Evolutionary conservation across 1,140 invertebrate genomes (phyloP).

Genomic region (Nylanderia fulva): DNA sequence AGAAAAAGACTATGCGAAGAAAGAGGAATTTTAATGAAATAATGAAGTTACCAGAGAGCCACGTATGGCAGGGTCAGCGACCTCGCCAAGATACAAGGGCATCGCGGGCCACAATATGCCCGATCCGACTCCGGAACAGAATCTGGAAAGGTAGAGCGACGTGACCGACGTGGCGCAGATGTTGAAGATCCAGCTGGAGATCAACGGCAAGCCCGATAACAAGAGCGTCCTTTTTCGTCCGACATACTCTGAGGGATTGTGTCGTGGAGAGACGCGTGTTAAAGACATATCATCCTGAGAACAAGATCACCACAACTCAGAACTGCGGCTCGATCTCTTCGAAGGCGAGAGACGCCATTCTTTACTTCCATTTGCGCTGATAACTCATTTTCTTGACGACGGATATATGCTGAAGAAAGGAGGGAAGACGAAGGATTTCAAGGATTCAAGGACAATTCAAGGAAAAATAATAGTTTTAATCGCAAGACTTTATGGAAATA

Average conservation of each 20-base stretch:
- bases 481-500: not conserved
- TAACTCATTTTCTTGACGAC: not conserved
- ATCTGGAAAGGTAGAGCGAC: constrained; percentile 85
- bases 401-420: not conserved
- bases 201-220: constrained; percentile 83
- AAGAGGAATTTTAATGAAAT: not conserved
- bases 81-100: constrained; percentile 87
- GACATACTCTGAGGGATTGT: constrained; percentile 83
- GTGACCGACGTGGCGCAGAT: constrained; percentile 79
- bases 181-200: constrained; percentile 86
- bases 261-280: constrained; percentile 60
- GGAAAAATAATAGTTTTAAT: not conserved
- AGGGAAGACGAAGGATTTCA: not conserved
- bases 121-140: constrained; percentile 86
- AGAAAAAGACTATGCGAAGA: not conserved
- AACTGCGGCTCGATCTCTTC: constrained; percentile 16
- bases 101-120: constrained; percentile 86
- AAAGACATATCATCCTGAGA: constrained; percentile 66
- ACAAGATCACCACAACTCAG: constrained; percentile 76
- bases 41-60: constrained; percentile 86
- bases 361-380: not conserved
- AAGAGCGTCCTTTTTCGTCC: constrained; percentile 86
- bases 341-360: not conserved
- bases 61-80: constrained; percentile 86
- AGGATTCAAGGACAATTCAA: not conserved